Conservation (phyloP, 1,140 invertebrate genomes). For the Sarcophaga peregrina region DNA sequence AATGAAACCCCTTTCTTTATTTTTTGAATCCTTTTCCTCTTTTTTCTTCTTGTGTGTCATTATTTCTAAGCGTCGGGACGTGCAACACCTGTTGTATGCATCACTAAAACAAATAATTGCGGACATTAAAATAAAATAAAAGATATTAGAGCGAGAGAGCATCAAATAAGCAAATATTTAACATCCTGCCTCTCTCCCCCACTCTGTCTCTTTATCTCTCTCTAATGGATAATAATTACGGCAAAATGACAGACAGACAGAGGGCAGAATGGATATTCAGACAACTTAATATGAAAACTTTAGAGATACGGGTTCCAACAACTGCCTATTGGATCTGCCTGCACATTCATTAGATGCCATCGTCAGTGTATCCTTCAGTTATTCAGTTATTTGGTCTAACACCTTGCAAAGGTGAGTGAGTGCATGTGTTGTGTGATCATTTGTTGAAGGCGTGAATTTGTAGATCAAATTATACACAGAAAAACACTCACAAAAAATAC, state of each 20-base stretch:
- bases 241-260: too few relatives aligned
- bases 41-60: slow-evolving; percentile 53
- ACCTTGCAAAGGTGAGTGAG: neutral
- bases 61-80: slow-evolving; percentile 47
- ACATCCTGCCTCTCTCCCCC: neutral
- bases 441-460: neutral
- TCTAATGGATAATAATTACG: too few relatives aligned
- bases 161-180: neutral
- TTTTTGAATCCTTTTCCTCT: neutral
- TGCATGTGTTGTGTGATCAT: neutral
- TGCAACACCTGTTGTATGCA: slow-evolving; percentile 63
- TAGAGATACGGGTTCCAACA: neutral
- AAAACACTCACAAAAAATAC: too few relatives aligned
- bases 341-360: neutral
- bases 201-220: too few relatives aligned
- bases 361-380: too few relatives aligned
- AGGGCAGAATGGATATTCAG: too few relatives aligned
- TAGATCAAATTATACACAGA: neutral
- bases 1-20: neutral
- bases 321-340: neutral
- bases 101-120: slow-evolving; percentile 44
- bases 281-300: too few relatives aligned
- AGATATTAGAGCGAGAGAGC: neutral
- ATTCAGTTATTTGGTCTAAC: neutral
- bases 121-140: neutral